Percentiles rank a stretch among this genome's conserved stretches.
Conservation (phyloP, 1,140 invertebrate species). For the Aricia agestis region DNA sequence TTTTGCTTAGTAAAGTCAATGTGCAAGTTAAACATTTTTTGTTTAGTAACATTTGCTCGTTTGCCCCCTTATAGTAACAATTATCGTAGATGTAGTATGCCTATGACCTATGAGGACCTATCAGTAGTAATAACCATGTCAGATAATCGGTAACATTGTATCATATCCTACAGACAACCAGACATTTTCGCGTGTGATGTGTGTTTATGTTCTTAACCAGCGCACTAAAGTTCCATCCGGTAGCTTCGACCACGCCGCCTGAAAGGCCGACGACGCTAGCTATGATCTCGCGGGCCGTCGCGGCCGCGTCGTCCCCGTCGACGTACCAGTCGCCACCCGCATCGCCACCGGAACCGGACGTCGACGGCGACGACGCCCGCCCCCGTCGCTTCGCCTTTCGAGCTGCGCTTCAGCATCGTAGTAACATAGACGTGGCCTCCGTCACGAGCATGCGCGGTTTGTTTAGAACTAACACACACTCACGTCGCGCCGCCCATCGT, state of each 20-base stretch:
- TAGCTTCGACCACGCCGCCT: slow-evolving; percentile 41
- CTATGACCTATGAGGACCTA: background rate
- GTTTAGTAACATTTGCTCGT: too few species aligned
- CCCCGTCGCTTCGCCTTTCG: slow-evolving; percentile 27
- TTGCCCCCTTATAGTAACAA: too few species aligned
- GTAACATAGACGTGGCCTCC: slow-evolving; percentile 32
- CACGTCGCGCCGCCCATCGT: slow-evolving; percentile 43
- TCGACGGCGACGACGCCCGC: background rate
- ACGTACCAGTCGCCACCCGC: background rate
- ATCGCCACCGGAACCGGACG: slow-evolving; percentile 19
- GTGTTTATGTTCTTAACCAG: slow-evolving; percentile 56
- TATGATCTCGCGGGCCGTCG: background rate
- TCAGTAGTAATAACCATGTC: background rate
- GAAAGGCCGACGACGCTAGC: slow-evolving; percentile 27
- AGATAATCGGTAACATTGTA: background rate
- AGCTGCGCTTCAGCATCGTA: slow-evolving; percentile 38
- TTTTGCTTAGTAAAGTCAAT: too few species aligned
- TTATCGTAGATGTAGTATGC: background rate
- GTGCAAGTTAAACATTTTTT: too few species aligned
- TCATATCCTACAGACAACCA: slow-evolving; percentile 38
- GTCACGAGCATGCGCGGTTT: slow-evolving; percentile 39
- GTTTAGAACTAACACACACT: slow-evolving; percentile 54
- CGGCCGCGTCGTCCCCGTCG: background rate
- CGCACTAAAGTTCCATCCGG: slow-evolving; percentile 44
- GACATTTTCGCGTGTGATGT: slow-evolving; percentile 47